Evolutionary conservation across 1,140 invertebrate species (phyloP).

Genomic region (Pogonomyrmex barbatus): DNA sequence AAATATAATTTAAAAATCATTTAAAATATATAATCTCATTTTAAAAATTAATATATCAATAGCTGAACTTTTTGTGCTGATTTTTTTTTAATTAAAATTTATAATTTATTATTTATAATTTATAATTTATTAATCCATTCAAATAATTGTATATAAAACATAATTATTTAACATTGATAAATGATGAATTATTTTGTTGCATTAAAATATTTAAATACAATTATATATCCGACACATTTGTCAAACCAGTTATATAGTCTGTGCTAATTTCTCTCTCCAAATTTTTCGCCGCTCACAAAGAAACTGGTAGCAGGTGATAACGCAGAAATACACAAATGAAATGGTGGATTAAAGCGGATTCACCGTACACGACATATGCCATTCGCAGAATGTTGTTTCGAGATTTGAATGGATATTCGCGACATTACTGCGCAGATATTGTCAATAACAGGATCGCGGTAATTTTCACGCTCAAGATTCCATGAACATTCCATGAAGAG

Average conservation of each 20-base stretch:
- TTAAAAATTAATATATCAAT: neutral
- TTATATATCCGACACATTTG: neutral
- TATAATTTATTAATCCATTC: neutral
- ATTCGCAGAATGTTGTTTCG: neutral
- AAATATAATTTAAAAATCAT: neutral
- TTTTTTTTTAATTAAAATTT: neutral
- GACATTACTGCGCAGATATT: neutral
- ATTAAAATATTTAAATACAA: conserved; percentile 3
- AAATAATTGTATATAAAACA: neutral
- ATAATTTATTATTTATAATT: neutral
- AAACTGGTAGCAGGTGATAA: neutral
- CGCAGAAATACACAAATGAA: neutral
- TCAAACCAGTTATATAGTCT: neutral
- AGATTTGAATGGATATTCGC: conserved; percentile 7
- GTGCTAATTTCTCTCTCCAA: neutral
- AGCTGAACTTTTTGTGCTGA: neutral
- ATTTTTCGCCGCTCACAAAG: neutral
- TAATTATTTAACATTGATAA: neutral
- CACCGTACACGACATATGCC: neutral
- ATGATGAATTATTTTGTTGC: neutral
- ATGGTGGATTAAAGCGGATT: neutral
- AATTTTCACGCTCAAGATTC: conserved; percentile 38
- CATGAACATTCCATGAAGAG: neutral
- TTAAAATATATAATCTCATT: neutral
- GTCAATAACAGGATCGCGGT: conserved; percentile 38